Evolutionary conservation across 2,888 invertebrate genomes (phyloP), one percentile per base, ranked within the genome.

Genomic region (Ctenicera cuprea): DNA sequence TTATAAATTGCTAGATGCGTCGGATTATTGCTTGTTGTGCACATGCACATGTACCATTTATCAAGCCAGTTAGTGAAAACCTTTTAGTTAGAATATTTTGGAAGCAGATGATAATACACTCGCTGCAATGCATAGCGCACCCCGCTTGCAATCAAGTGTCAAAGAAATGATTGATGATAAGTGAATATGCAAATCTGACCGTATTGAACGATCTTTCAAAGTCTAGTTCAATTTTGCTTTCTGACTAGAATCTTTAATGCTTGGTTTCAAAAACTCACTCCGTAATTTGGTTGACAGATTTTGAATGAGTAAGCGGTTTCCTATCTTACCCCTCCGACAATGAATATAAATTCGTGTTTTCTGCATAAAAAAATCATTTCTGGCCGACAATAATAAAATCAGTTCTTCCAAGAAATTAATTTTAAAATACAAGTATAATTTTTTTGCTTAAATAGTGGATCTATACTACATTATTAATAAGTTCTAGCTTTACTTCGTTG

Each of bases 111-210:
- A n/a, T 62, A 62, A 62, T 62, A 45, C n/a, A 43, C 45, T 59
- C 20, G 33, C 0, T 59, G 62, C 50, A 43, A 22, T 54, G 70
- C 57, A 57, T 57, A 63, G 18, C 61, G 61, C 57, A 26, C n/a
- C 38, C 26, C 62, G 67, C 22, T 64, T 69, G 68, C 68, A 73
- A 43, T 68, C 57, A 69, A 50, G 57, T 73, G 69, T 73, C 68
- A 26, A 38, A 68, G 38, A 67, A 73, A 74, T 74, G 74, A 74
- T 74, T 65, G 74, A 74, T 74, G 65, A 59, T 70, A 66, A 74
- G 70, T 70, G 74, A 66, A 74, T 74, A 66, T 74, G 69, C 64
- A 70, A 74, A 74, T 66, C 45, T 59, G 18, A 26, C 22, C 38
- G 52, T 70, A 74, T 70, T 48, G 65, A 66, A 43, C 54, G 65